These are phyloP conservation scores for Turritopsis dohrnii DNA, from an alignment of 30 jellyfish, hydroid and myxozoan genomes.

Conservation along the genomic window DNA sequence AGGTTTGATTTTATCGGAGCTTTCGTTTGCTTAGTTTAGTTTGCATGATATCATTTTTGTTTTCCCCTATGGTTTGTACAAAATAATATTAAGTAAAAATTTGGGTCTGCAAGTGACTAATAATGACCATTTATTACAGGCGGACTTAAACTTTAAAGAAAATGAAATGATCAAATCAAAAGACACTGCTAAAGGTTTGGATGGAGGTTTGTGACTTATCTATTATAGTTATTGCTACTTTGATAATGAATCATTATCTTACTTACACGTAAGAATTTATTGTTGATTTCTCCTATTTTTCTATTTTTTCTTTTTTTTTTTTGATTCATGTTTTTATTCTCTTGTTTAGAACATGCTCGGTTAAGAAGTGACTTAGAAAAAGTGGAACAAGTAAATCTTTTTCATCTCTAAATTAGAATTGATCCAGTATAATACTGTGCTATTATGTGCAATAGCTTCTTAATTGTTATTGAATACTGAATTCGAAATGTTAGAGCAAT, in stretches of 20 bases:
- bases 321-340: neutral
- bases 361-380: conserved; percentile 84
- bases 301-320: no score
- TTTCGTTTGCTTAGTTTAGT: no score
- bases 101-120: neutral
- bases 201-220: conserved; percentile 46
- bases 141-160: conserved; percentile 77
- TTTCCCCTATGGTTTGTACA: no score
- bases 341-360: conserved; percentile 68
- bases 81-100: neutral
- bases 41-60: no score
- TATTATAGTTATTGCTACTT: neutral
- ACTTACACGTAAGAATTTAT: neutral
- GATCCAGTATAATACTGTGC: no score
- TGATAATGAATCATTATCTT: no score
- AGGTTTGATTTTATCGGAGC: no score
- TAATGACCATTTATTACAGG: conserved; percentile 28
- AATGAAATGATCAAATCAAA: conserved; percentile 78
- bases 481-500: neutral
- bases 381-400: conserved; percentile 69
- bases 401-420: neutral
- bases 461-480: no score
- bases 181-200: conserved; percentile 83
- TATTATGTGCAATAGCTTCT: neutral
- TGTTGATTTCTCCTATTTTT: neutral